Base-by-base conservation (phyloP, 1,140 invertebrate genomes). In the Ridgeia piscesae region DNA sequence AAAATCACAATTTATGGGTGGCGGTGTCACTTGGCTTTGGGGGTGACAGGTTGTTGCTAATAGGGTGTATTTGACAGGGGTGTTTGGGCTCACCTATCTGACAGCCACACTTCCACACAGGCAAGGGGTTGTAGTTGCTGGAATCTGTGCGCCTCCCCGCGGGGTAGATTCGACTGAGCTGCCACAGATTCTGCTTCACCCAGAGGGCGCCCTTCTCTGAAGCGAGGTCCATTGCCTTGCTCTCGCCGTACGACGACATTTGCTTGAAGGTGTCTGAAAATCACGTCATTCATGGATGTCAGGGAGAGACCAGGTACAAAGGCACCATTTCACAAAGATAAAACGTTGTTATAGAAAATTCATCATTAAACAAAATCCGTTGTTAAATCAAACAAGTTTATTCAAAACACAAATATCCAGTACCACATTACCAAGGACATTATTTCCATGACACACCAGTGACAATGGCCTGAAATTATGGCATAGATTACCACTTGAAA, bases 41-140 rank as follows among this genome's bases (percentile, higher is more conserved):
- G n/a, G n/a, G n/a, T n/a, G n/a, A n/a, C n/a, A n/a, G 96, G 93
- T 96, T 95, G 92, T 96, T 96, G 94, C 97, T 97, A 88, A 96
- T 96, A 4, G 96, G 97, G 92, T 95, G 89, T 33, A 31, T 17
- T 6, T 21, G 35, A 35, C 17, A 35, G 89, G 21, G 50, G 88
- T 9, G 33, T 9, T 77, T 33, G 92, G 88, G 88, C 95, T 94
- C 95, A 91, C 92, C 93, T 50, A 97, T 94, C 94, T 97, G 97
- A 92, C 96, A 96, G 89, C 97, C 97, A 77, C 95, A 94, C 92
- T 95, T 96, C 96, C 96, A 97, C 93, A 95, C 95, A 4, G 95
- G 95, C 35, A 96, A 94, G 27, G 96, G 96, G 93, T 96, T 95
- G 92, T 96, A 96, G 94, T 97, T 97, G 89, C 96, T 96, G 6